These are phyloP conservation scores for Aphis craccivora DNA, from an alignment of 1,140 invertebrate species.

Conservation along the genomic window DNA sequence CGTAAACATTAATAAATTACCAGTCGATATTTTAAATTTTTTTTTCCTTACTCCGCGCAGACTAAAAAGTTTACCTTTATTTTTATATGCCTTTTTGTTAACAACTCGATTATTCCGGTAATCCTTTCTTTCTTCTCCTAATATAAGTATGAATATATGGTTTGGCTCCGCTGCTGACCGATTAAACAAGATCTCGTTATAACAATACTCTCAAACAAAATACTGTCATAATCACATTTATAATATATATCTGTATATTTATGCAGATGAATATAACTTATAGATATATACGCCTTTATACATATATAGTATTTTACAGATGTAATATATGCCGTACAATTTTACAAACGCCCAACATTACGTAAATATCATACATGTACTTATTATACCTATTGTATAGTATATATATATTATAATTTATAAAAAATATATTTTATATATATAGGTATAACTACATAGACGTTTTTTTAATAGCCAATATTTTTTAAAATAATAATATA, in stretches of 20 bases:
- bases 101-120: not conserved
- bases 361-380: too few relatives aligned
- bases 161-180: not conserved
- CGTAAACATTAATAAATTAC: slow-evolving; percentile 51
- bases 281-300: not conserved
- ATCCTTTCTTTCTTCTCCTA: not conserved
- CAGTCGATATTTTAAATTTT: slow-evolving; percentile 6
- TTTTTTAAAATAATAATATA: not conserved
- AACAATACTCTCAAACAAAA: not conserved
- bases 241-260: too few relatives aligned
- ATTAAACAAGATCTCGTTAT: not conserved
- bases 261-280: not conserved
- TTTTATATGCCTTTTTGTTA: not conserved
- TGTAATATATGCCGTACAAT: not conserved
- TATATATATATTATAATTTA: not conserved
- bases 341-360: not conserved
- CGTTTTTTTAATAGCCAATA: not conserved
- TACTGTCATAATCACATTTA: not conserved
- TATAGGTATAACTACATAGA: not conserved
- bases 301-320: not conserved
- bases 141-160: not conserved
- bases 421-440: not conserved
- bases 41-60: too few relatives aligned
- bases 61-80: not conserved
- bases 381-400: too few relatives aligned